These are phyloP conservation scores for Threskiornis aethiopicus DNA, from an alignment of 2,797 vertebrate species.

Conservation along the genomic window DNA sequence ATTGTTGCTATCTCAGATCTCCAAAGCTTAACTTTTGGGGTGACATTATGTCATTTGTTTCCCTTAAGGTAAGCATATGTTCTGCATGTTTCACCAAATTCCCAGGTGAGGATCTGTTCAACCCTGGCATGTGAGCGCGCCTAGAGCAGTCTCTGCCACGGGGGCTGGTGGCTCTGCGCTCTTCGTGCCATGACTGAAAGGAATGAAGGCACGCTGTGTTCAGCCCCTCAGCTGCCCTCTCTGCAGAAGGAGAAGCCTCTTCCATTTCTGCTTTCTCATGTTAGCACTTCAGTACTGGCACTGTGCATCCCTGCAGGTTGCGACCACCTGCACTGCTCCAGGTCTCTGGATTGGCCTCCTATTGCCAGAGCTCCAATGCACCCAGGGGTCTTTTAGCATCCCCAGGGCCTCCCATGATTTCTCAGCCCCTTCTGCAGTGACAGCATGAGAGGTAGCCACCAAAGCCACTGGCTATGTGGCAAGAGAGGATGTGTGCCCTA, in stretches of 20 bases:
- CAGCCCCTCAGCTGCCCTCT: background rate
- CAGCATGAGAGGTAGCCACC: background rate
- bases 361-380: background rate
- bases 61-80: background rate
- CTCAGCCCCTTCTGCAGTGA: background rate
- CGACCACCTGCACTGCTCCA: background rate
- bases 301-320: background rate
- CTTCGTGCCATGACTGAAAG: background rate
- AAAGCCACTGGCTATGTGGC: background rate
- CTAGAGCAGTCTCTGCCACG: background rate
- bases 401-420: background rate
- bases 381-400: background rate
- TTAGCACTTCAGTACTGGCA: background rate
- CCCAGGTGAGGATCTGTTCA: background rate
- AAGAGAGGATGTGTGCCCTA: background rate
- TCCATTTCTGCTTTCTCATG: background rate
- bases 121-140: fast-evolving
- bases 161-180: background rate
- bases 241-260: background rate
- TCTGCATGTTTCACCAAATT: background rate
- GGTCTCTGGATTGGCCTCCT: background rate
- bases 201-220: background rate
- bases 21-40: background rate
- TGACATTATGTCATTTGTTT: background rate
- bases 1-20: background rate